These are phyloP conservation scores for Meiosimyza platycephala DNA, from an alignment of 2,888 invertebrate species.

Conservation along the genomic window DNA sequence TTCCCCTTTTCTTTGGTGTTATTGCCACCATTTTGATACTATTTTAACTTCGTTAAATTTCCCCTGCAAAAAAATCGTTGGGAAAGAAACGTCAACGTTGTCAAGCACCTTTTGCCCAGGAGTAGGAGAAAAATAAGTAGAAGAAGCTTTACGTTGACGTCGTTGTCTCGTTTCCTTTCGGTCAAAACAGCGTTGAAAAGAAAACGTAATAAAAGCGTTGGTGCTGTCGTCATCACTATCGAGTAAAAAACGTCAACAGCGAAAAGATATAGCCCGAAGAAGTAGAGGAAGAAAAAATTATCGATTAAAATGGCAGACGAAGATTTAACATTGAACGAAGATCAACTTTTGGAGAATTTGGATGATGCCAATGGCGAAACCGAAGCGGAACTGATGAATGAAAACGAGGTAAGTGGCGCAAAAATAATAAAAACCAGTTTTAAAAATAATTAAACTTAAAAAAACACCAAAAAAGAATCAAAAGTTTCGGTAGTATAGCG, in stretches of 20 bases:
- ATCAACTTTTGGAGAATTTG: slow-evolving; percentile 67
- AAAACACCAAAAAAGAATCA: slow-evolving; percentile 31
- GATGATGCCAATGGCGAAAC: slow-evolving; percentile 67
- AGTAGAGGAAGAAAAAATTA: slow-evolving; percentile 28
- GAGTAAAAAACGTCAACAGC: slow-evolving; percentile 29
- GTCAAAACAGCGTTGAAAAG: slow-evolving; percentile 29
- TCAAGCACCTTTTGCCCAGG: too few relatives aligned
- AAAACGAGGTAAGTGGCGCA: slow-evolving; percentile 63
- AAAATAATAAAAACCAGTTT: slow-evolving; percentile 12
- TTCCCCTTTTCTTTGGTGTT: not conserved
- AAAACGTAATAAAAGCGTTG: slow-evolving; percentile 29
- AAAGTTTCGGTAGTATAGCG: not conserved
- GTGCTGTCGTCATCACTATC: slow-evolving; percentile 28
- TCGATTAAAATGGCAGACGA: slow-evolving; percentile 65
- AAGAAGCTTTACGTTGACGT: not conserved
- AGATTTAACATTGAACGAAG: slow-evolving; percentile 67
- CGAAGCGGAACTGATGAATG: slow-evolving; percentile 65
- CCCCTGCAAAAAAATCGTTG: slow-evolving; percentile 17
- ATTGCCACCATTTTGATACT: slow-evolving; percentile 26
- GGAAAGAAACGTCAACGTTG: too few relatives aligned
- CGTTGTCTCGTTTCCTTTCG: not conserved
- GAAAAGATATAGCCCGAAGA: slow-evolving; percentile 23
- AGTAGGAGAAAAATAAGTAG: too few relatives aligned
- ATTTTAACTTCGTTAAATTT: slow-evolving; percentile 26
- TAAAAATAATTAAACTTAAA: not conserved